Conservation (phyloP, 1,140 invertebrate genomes). For the Pseudachorutes palmiensis region DNA sequence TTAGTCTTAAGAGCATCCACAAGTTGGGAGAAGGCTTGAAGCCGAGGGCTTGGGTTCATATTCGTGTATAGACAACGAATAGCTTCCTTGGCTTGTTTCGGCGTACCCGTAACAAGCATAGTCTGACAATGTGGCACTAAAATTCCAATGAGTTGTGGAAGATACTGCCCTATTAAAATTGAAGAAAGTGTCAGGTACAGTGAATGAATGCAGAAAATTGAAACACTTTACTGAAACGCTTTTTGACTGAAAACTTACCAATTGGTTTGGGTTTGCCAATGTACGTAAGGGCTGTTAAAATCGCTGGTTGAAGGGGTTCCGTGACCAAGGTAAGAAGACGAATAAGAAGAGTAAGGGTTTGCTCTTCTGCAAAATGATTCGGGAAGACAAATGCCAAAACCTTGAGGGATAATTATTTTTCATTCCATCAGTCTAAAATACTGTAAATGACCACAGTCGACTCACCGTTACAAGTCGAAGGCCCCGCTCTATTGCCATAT, state of each 20-base stretch:
- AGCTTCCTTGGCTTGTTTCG: slow-evolving; percentile 93
- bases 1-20: slow-evolving; percentile 39
- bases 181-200: no score
- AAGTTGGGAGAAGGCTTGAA: slow-evolving; percentile 27
- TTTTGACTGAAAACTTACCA: slow-evolving; percentile 48
- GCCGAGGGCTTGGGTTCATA: slow-evolving; percentile 47
- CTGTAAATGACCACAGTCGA: no score
- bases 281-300: slow-evolving; percentile 75
- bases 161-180: slow-evolving; percentile 55
- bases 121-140: slow-evolving; percentile 77
- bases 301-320: slow-evolving; percentile 69
- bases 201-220: slow-evolving; percentile 6
- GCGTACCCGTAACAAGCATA: slow-evolving; percentile 75
- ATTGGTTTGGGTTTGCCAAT: slow-evolving; percentile 75
- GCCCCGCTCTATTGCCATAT: slow-evolving; percentile 34
- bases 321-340: slow-evolving; percentile 68
- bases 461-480: slow-evolving; percentile 37
- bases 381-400: slow-evolving; percentile 85
- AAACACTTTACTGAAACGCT: slow-evolving; percentile 14
- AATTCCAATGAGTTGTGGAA: slow-evolving; percentile 58
- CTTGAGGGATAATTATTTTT: slow-evolving; percentile 41
- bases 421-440: background rate
- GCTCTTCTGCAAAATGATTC: slow-evolving; percentile 77
- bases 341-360: slow-evolving; percentile 70
- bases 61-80: slow-evolving; percentile 84